Evolutionary conservation across 2,113 vertebrate genomes (phyloP).

Genomic region (Pterocles burchelli): DNA sequence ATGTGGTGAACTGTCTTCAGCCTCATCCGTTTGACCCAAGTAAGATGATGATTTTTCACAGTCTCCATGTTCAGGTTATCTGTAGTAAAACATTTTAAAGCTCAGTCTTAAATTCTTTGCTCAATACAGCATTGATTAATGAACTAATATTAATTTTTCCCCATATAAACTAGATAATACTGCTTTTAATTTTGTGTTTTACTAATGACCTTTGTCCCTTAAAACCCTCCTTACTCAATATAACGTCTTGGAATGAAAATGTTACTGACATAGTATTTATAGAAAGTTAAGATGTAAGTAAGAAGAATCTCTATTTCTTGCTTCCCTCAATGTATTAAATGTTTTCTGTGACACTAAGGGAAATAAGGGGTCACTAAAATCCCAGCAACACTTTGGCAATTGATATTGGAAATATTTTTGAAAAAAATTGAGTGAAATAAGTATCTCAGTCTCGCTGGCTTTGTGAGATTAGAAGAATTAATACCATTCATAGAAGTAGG

Average conservation of each 20-base stretch:
- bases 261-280: not conserved
- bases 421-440: not conserved
- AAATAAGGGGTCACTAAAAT: not conserved
- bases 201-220: not conserved
- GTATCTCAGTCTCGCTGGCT: not conserved
- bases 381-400: not conserved
- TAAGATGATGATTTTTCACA: slow-evolving; percentile 67
- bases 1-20: slow-evolving; percentile 98
- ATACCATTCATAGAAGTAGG: not conserved
- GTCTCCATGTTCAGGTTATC: not conserved
- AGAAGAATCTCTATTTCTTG: not conserved
- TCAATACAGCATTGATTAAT: not conserved
- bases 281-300: not conserved
- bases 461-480: not conserved
- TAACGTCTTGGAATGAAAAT: not conserved
- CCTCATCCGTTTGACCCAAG: slow-evolving; percentile 97
- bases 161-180: not conserved
- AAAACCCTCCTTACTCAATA: not conserved
- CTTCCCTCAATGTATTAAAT: not conserved
- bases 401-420: not conserved
- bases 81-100: not conserved
- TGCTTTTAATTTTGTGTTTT: not conserved
- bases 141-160: not conserved
- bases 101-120: not conserved
- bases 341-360: not conserved